phyloP scores from a whole-genome alignment of 2,888 invertebrate species.

The Urechis unicinctus region DNA sequence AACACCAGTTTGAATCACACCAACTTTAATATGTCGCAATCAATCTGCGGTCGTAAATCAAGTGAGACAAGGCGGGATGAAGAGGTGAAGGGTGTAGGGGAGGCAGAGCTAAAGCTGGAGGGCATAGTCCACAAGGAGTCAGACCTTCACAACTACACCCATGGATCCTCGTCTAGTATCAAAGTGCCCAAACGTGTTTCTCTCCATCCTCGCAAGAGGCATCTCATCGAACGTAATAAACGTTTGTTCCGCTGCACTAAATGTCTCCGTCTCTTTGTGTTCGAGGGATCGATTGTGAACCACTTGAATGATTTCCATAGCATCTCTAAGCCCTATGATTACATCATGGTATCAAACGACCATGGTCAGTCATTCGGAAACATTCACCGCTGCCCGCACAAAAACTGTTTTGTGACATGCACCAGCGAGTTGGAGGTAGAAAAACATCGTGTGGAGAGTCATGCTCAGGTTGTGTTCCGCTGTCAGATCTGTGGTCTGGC shows the following conservation, averaged over 20 bases:
- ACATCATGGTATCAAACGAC: constrained; percentile 16
- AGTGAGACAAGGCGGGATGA: neutral
- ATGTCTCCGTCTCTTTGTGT: constrained; percentile 17
- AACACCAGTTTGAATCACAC: neutral
- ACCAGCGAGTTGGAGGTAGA: constrained; percentile 11
- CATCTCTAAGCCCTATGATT: constrained; percentile 11
- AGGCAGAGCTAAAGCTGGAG: neutral
- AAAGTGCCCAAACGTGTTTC: neutral
- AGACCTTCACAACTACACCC: neutral
- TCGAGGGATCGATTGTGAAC: constrained; percentile 18
- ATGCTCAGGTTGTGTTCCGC: constrained; percentile 16
- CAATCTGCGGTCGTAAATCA: neutral
- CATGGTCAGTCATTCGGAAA: constrained; percentile 15
- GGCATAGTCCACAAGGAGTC: no score
- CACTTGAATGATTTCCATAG: constrained; percentile 14
- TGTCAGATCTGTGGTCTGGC: constrained; percentile 19
- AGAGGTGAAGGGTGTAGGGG: neutral
- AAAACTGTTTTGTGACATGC: constrained; percentile 15
- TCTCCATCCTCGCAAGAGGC: constrained; percentile 7
- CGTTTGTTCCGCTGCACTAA: constrained; percentile 15
- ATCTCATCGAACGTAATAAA: constrained; percentile 16
- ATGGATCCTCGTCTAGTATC: neutral
- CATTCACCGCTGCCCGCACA: constrained; percentile 16
- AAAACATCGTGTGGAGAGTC: constrained; percentile 11
- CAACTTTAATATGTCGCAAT: neutral